Conservation (phyloP, 2,888 invertebrate genomes). For the Brachyptera putata region DNA sequence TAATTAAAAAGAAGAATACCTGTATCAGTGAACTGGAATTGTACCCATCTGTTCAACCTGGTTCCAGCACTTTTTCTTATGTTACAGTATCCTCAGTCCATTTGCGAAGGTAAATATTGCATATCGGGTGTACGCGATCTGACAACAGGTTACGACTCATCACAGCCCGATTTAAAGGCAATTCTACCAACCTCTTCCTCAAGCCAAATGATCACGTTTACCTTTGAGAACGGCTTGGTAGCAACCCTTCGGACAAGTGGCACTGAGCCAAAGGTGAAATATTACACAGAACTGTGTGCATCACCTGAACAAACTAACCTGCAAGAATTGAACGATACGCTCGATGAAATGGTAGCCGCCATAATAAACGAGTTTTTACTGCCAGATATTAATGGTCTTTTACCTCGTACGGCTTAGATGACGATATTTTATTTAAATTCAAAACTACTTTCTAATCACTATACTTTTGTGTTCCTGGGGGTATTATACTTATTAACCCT, state of each 20-base stretch:
- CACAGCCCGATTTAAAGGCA: constrained; percentile 63
- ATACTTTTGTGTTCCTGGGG: neutral
- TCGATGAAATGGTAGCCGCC: constrained; percentile 70
- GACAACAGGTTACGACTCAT: constrained; percentile 79
- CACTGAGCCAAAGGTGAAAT: constrained; percentile 99
- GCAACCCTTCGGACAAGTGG: constrained; percentile 93
- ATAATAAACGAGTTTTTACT: constrained; percentile 77
- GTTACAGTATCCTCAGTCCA: constrained; percentile 64
- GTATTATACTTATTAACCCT: neutral
- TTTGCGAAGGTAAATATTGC: constrained; percentile 58
- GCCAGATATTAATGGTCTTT: constrained; percentile 58
- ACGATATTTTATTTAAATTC: neutral
- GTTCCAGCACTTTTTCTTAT: too few species aligned
- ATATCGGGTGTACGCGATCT: constrained; percentile 78
- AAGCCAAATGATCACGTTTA: constrained; percentile 92
- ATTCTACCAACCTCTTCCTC: constrained; percentile 61
- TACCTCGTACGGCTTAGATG: neutral
- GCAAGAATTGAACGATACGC: constrained; percentile 54
- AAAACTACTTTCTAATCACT: neutral
- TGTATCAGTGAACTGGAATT: too few species aligned
- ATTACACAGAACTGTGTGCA: constrained; percentile 74
- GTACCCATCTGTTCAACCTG: too few species aligned
- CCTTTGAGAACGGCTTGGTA: constrained; percentile 78
- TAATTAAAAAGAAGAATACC: too few species aligned
- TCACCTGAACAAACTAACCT: constrained; percentile 45